phyloP scores from a whole-genome alignment of 2,113 vertebrate genomes.

The Nerophis lumbriciformis region DNA sequence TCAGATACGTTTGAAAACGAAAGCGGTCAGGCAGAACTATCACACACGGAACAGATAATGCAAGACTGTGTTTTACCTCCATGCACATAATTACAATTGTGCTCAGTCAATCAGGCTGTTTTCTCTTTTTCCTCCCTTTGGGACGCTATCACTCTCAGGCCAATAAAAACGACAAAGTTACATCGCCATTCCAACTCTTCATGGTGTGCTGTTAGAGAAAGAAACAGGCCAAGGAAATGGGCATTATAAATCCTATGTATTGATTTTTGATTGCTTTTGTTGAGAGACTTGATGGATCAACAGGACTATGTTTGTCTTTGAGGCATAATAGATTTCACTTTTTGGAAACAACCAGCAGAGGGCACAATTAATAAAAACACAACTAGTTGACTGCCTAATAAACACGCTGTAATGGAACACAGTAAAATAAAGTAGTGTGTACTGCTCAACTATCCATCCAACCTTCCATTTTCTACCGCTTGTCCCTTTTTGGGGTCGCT shows the following conservation, averaged over 20 bases:
- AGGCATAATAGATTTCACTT: background rate
- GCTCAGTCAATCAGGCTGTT: slow-evolving; percentile 7
- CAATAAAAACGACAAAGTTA: slow-evolving; percentile 1
- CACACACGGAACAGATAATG: background rate
- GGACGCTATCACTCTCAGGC: slow-evolving; percentile 11
- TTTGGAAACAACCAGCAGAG: too few species aligned
- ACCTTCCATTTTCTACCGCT: too few species aligned
- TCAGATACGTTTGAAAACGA: slow-evolving; percentile 6
- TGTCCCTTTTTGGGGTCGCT: too few species aligned
- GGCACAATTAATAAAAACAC: background rate
- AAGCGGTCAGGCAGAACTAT: slow-evolving; percentile 3
- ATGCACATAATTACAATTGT: slow-evolving; percentile 15
- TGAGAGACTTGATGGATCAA: background rate
- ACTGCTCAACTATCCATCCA: too few species aligned
- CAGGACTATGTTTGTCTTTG: background rate
- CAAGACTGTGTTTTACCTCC: slow-evolving; percentile 12
- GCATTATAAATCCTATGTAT: background rate
- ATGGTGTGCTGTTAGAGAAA: background rate
- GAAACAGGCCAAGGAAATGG: background rate
- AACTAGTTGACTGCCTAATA: background rate
- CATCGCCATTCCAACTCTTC: background rate
- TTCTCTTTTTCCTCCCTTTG: background rate
- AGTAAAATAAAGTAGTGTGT: background rate
- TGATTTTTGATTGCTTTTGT: background rate
- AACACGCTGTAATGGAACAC: background rate